Percentiles rank a stretch among this genome's conserved stretches.
phyloP scores from a whole-genome alignment of 2,888 invertebrate genomes.

The Pharmacophagus antenor region DNA sequence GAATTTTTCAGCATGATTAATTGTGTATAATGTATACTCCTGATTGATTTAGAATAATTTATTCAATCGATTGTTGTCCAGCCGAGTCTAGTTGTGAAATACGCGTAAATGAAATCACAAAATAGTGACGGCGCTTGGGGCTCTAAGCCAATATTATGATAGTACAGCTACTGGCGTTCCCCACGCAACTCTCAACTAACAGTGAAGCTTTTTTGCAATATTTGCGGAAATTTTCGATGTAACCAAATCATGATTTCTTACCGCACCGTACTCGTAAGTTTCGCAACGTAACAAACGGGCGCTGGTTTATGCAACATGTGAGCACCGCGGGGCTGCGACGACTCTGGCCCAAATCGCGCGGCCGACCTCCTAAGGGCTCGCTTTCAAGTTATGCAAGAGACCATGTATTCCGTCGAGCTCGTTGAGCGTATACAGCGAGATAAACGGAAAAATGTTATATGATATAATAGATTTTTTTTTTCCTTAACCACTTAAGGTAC shows the following conservation, averaged over 20 bases:
- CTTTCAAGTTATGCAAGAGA: constrained; percentile 22
- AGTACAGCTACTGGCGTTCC: too few species aligned
- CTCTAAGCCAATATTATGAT: too few species aligned
- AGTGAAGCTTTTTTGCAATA: too few species aligned
- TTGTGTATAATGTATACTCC: too few species aligned
- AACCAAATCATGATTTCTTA: constrained; percentile 4
- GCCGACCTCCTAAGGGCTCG: constrained; percentile 24
- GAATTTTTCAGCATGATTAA: too few species aligned
- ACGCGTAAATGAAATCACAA: too few species aligned
- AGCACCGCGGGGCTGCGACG: constrained; percentile 11
- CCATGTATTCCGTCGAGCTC: neutral
- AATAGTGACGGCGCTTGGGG: too few species aligned
- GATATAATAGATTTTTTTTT: neutral
- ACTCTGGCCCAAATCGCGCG: constrained; percentile 19
- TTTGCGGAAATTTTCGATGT: neutral
- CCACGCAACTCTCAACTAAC: too few species aligned
- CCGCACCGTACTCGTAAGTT: neutral
- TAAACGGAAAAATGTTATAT: constrained; percentile 8
- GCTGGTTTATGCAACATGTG: constrained; percentile 13
- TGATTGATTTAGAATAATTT: too few species aligned
- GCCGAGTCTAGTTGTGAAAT: too few species aligned
- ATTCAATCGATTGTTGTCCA: too few species aligned
- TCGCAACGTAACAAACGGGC: constrained; percentile 12
- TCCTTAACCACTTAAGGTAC: neutral
- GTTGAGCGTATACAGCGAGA: constrained; percentile 8